phyloP scores from a whole-genome alignment of 2,888 invertebrate genomes.

The Coenonympha arcania region DNA sequence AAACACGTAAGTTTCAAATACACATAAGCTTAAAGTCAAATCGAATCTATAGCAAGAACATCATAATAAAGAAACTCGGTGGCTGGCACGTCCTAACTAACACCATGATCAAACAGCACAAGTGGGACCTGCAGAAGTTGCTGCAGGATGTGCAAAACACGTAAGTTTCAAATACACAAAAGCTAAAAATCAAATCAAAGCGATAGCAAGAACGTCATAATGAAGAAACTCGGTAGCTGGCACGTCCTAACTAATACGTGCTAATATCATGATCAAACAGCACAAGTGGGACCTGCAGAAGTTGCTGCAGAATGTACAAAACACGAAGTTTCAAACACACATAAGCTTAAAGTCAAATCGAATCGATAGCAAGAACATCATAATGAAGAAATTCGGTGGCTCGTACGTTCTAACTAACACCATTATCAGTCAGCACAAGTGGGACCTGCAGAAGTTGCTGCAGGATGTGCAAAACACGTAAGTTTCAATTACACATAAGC shows the following conservation, averaged over 20 bases:
- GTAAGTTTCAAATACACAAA: too few relatives aligned
- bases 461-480: background rate
- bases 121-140: slow-evolving; percentile 84
- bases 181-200: too few relatives aligned
- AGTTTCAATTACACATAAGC: too few relatives aligned
- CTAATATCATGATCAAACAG: slow-evolving; percentile 47
- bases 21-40: too few relatives aligned
- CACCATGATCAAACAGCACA: slow-evolving; percentile 50
- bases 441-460: too few relatives aligned
- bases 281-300: slow-evolving; percentile 82
- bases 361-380: too few relatives aligned
- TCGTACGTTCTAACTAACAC: too few relatives aligned
- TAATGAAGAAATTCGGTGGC: too few relatives aligned
- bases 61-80: slow-evolving; percentile 82
- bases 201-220: slow-evolving; percentile 80
- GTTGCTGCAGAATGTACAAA: slow-evolving; percentile 85
- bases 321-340: slow-evolving; percentile 74
- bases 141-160: slow-evolving; percentile 86
- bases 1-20: slow-evolving; percentile 78
- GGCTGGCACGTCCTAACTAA: slow-evolving; percentile 90
- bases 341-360: too few relatives aligned
- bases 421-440: too few relatives aligned
- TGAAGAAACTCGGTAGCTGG: slow-evolving; percentile 89
- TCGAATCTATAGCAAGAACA: too few relatives aligned
- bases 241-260: slow-evolving; percentile 80